Conservation (phyloP, 2,888 invertebrate genomes). For the Ectropis crepuscularia region DNA sequence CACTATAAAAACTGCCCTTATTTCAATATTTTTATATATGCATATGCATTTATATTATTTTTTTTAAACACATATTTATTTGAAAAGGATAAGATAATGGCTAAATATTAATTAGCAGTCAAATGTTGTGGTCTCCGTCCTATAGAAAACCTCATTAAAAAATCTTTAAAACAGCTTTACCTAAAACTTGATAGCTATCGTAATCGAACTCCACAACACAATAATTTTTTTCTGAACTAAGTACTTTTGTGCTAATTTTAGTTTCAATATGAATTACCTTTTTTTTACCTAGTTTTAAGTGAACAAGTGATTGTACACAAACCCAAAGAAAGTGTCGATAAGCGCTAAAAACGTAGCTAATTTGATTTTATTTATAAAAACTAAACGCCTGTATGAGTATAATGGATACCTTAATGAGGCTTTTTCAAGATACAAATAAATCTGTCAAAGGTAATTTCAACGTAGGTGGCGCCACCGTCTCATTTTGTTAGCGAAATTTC, state of each 20-base stretch:
- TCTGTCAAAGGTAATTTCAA: too few relatives aligned
- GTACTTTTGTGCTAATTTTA: not conserved
- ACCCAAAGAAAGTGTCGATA: conserved; percentile 22
- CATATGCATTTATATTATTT: too few relatives aligned
- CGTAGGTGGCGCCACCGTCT: too few relatives aligned
- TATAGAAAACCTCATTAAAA: too few relatives aligned
- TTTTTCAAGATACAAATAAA: too few relatives aligned
- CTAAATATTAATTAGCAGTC: too few relatives aligned
- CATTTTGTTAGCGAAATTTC: too few relatives aligned
- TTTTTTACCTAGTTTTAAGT: conserved; percentile 25
- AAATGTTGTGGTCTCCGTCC: too few relatives aligned
- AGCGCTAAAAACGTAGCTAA: not conserved
- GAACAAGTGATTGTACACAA: conserved; percentile 25
- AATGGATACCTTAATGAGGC: not conserved
- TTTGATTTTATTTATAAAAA: not conserved
- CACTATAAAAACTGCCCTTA: not conserved
- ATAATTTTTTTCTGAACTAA: not conserved
- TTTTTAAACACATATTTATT: too few relatives aligned
- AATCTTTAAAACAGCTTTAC: too few relatives aligned
- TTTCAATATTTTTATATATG: too few relatives aligned
- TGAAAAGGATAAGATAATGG: too few relatives aligned
- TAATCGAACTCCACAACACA: not conserved
- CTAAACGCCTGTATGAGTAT: not conserved
- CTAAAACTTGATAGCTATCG: not conserved
- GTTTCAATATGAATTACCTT: not conserved